Conservation (phyloP, 2,113 vertebrate species). For the Syngnathoides biaculeatus region DNA sequence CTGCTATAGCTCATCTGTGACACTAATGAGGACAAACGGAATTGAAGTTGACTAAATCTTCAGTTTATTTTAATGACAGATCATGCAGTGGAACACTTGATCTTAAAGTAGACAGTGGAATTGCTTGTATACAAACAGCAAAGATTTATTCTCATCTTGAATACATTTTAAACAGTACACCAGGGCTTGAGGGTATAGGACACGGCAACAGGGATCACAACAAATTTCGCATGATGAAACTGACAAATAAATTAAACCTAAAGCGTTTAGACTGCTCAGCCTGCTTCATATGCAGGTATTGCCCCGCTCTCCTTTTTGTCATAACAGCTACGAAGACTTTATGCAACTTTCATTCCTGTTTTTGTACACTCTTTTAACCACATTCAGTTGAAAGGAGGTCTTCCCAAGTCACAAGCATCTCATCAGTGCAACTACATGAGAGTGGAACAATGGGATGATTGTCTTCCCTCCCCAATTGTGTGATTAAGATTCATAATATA, state of each 20-base stretch:
- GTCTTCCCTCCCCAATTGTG: slow-evolving; percentile 9
- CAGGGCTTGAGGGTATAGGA: background rate
- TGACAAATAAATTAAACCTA: slow-evolving; percentile 23
- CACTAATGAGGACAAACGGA: background rate
- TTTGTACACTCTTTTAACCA: slow-evolving; percentile 31
- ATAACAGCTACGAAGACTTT: slow-evolving; percentile 3
- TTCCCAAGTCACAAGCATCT: slow-evolving; percentile 31
- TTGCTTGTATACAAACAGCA: background rate
- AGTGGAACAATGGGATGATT: slow-evolving; percentile 2
- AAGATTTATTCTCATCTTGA: background rate
- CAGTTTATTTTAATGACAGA: background rate
- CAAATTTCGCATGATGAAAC: slow-evolving; percentile 14
- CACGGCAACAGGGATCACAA: background rate
- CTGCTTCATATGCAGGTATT: slow-evolving; percentile 20
- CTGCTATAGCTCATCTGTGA: background rate
- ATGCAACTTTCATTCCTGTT: slow-evolving; percentile 29
- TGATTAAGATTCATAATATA: slow-evolving; percentile 12
- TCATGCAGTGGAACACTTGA: background rate
- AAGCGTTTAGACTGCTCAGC: slow-evolving; percentile 4
- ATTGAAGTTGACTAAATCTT: background rate
- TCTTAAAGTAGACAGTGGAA: background rate
- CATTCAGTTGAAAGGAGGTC: slow-evolving; percentile 20
- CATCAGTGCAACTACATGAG: slow-evolving; percentile 18
- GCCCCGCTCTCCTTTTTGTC: slow-evolving; percentile 14
- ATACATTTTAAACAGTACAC: background rate